Evolutionary conservation across 1,140 invertebrate species (phyloP).

Genomic region (Chrysomallon squamiferum): DNA sequence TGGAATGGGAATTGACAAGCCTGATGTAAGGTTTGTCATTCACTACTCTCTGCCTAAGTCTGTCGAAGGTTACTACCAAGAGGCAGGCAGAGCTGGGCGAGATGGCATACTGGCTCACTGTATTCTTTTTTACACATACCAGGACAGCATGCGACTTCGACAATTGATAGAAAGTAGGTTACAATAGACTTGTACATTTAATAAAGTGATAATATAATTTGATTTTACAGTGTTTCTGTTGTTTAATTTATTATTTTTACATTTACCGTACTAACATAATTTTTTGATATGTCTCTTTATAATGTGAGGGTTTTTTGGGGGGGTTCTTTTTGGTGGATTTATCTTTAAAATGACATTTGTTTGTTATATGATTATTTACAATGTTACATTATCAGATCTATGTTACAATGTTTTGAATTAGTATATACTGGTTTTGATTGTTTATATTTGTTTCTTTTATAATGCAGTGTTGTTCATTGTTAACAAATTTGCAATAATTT

Average conservation of each 20-base stretch:
- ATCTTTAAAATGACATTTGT: too few relatives aligned
- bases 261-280: background rate
- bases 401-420: too few relatives aligned
- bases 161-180: slow-evolving; percentile 77
- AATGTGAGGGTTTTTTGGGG: background rate
- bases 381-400: too few relatives aligned
- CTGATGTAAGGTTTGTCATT: slow-evolving; percentile 71
- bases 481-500: too few relatives aligned
- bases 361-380: too few relatives aligned
- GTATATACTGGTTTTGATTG: too few relatives aligned
- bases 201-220: background rate
- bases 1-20: slow-evolving; percentile 98
- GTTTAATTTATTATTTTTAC: background rate
- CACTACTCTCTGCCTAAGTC: slow-evolving; percentile 94
- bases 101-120: slow-evolving; percentile 84
- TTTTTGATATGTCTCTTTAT: background rate
- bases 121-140: slow-evolving; percentile 86
- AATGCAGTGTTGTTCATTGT: too few relatives aligned
- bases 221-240: background rate
- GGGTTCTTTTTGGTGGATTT: too few relatives aligned
- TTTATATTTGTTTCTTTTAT: too few relatives aligned
- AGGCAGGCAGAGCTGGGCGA: slow-evolving; percentile 92
- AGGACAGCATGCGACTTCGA: slow-evolving; percentile 78
- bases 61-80: slow-evolving; percentile 98
- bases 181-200: too few relatives aligned